These are phyloP conservation scores for Anoura caudifer DNA, from an alignment of 2,113 vertebrate species.

Conservation along the genomic window DNA sequence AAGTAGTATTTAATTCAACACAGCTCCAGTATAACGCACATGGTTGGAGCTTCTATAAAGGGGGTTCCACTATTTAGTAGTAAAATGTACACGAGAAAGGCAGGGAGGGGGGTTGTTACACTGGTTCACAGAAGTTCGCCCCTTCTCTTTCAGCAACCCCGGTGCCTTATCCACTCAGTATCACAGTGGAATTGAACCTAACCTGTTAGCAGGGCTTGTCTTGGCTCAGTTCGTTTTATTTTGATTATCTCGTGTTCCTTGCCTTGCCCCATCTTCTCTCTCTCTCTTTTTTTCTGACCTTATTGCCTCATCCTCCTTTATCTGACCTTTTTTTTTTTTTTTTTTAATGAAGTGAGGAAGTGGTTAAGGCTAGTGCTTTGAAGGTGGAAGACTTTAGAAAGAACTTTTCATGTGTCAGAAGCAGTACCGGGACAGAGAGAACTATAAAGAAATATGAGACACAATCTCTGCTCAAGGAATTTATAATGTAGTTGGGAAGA, in stretches of 20 bases:
- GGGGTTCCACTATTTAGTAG: background rate
- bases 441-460: background rate
- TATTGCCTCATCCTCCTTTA: background rate
- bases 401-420: background rate
- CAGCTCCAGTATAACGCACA: background rate
- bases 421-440: background rate
- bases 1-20: background rate
- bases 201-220: background rate
- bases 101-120: background rate
- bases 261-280: background rate
- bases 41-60: background rate
- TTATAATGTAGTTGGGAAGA: background rate
- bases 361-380: background rate
- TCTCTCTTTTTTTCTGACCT: background rate
- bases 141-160: background rate
- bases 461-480: background rate
- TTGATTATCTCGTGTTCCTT: background rate
- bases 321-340: background rate
- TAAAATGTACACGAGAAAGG: background rate
- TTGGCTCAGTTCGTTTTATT: background rate
- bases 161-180: background rate
- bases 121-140: rapidly evolving
- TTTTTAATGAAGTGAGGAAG: background rate
- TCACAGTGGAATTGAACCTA: background rate
- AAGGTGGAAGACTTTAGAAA: background rate